A percentile compares a stretch with the other conserved stretches of the same genome.
Conservation (phyloP, 2,888 invertebrate species). For the Sussaba pulchella region DNA sequence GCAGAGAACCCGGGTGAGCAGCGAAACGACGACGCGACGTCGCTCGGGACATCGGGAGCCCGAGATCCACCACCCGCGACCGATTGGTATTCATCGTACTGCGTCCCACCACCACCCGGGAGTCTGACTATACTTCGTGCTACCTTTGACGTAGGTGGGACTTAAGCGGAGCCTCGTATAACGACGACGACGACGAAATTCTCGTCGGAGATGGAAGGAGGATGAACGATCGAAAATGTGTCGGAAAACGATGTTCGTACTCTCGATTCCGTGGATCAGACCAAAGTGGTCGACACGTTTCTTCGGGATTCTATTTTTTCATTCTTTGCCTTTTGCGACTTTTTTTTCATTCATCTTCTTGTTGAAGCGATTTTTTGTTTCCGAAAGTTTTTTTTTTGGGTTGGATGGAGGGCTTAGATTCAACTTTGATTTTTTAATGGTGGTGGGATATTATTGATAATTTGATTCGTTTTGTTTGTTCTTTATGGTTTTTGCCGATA, state of each 20-base stretch:
- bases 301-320: not conserved
- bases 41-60: constrained; percentile 58
- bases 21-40: constrained; percentile 45
- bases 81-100: constrained; percentile 66
- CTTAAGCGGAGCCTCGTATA: constrained; percentile 40
- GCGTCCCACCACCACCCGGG: no score
- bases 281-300: constrained; percentile 24
- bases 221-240: constrained; percentile 9
- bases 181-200: not conserved
- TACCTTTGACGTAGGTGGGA: constrained; percentile 40
- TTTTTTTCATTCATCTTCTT: not conserved
- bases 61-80: constrained; percentile 46
- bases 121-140: constrained; percentile 53
- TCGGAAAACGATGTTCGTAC: not conserved
- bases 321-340: not conserved
- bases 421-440: no score
- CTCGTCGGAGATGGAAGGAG: not conserved
- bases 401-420: no score
- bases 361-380: no score
- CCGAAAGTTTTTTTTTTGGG: no score
- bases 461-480: no score
- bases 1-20: constrained; percentile 43
- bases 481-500: no score
- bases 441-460: no score
- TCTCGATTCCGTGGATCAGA: not conserved